Conservation (phyloP, 2,797 vertebrate species). For the Tokudaia muenninki region DNA sequence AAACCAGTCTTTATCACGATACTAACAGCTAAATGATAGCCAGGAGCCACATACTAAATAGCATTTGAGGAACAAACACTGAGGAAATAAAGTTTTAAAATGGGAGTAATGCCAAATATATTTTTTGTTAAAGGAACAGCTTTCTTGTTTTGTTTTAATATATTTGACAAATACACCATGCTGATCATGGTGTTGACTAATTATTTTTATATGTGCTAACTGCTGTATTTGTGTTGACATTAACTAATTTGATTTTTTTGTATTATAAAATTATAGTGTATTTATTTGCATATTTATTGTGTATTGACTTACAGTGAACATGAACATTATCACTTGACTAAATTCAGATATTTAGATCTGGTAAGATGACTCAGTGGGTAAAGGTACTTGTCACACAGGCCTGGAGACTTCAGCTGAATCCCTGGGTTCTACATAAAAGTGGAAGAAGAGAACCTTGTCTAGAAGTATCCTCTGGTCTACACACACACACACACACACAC, state of each 20-base stretch:
- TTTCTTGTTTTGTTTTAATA: slow-evolving; percentile 47
- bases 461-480: neutral
- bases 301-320: neutral
- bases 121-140: slow-evolving; percentile 12
- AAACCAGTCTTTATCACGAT: neutral
- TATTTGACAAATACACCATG: neutral
- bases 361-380: neutral
- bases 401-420: neutral
- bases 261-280: neutral
- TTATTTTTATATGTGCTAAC: slow-evolving; percentile 11
- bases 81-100: neutral
- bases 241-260: neutral
- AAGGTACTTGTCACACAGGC: neutral
- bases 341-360: neutral
- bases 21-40: neutral
- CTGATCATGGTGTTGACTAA: neutral
- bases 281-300: slow-evolving; percentile 27
- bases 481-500: neutral
- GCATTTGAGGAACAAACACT: neutral
- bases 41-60: neutral
- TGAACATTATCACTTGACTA: slow-evolving; percentile 1
- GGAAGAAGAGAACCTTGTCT: neutral
- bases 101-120: neutral
- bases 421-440: neutral
- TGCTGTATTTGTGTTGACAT: slow-evolving; percentile 11